phyloP scores from a whole-genome alignment of 2,113 vertebrate genomes.

The Serinus canaria region DNA sequence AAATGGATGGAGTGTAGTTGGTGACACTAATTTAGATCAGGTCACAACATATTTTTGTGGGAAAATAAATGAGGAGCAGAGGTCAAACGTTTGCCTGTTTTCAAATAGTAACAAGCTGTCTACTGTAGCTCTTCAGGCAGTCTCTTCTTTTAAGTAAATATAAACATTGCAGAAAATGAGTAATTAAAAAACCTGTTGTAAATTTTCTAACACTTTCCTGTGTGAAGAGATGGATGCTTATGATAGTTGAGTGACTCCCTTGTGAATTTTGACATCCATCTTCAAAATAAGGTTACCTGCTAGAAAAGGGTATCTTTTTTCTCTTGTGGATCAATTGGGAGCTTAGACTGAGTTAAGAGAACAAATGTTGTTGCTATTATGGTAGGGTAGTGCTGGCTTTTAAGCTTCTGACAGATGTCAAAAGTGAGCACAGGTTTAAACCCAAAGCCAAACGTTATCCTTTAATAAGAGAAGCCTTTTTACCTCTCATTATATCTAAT shows the following conservation, averaged over 20 bases:
- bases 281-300: neutral
- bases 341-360: neutral
- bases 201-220: constrained; percentile 24
- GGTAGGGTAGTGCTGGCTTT: neutral
- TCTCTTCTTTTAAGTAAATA: neutral
- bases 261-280: constrained; percentile 12
- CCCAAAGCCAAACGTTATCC: neutral
- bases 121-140: constrained; percentile 1
- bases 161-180: neutral
- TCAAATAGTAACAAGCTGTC: neutral
- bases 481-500: neutral
- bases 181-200: constrained; percentile 55
- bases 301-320: neutral
- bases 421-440: neutral
- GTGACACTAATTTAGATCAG: constrained; percentile 45
- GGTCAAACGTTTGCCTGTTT: neutral
- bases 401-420: neutral
- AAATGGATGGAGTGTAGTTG: neutral
- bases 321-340: neutral
- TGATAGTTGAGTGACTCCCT: constrained; percentile 7
- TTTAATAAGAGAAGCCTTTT: neutral
- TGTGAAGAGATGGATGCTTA: neutral
- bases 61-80: constrained; percentile 34
- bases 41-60: constrained; percentile 31
- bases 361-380: neutral